phyloP scores from a whole-genome alignment of 2,113 vertebrate genomes.

The Ciconia maguari region DNA sequence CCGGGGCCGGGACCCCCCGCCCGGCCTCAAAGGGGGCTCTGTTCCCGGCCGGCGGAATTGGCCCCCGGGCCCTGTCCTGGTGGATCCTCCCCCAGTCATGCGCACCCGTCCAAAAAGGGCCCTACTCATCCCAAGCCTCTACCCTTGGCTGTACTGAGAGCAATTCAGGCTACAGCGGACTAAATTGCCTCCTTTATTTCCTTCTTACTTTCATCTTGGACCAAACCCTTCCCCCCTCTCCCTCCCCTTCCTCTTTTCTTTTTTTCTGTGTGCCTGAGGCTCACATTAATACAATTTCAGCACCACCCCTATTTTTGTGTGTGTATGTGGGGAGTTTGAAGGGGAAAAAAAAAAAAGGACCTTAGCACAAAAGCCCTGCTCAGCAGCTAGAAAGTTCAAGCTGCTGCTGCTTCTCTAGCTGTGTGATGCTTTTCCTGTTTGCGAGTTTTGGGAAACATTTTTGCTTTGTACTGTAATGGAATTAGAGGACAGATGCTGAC shows the following conservation, averaged over 20 bases:
- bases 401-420: slow-evolving; percentile 57
- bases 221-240: slow-evolving; percentile 79
- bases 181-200: slow-evolving; percentile 98
- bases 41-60: slow-evolving; percentile 83
- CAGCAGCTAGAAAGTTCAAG: slow-evolving; percentile 74
- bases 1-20: slow-evolving; percentile 77
- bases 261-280: slow-evolving; percentile 78
- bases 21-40: slow-evolving; percentile 86
- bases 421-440: slow-evolving; percentile 79
- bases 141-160: slow-evolving; percentile 79
- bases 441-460: slow-evolving; percentile 79
- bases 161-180: slow-evolving; percentile 87
- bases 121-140: slow-evolving; percentile 80
- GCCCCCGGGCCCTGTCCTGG: slow-evolving; percentile 88
- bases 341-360: slow-evolving; percentile 24
- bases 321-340: slow-evolving; percentile 51
- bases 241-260: slow-evolving; percentile 55
- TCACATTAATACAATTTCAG: slow-evolving; percentile 85
- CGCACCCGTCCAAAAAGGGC: slow-evolving; percentile 78
- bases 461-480: slow-evolving; percentile 82
- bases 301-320: slow-evolving; percentile 74
- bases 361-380: slow-evolving; percentile 81
- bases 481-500: slow-evolving; percentile 81
- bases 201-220: slow-evolving; percentile 93
- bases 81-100: slow-evolving; percentile 82